Evolutionary conservation across 2,797 vertebrate genomes (phyloP).

Genomic region (Rhynchonycteris naso): DNA sequence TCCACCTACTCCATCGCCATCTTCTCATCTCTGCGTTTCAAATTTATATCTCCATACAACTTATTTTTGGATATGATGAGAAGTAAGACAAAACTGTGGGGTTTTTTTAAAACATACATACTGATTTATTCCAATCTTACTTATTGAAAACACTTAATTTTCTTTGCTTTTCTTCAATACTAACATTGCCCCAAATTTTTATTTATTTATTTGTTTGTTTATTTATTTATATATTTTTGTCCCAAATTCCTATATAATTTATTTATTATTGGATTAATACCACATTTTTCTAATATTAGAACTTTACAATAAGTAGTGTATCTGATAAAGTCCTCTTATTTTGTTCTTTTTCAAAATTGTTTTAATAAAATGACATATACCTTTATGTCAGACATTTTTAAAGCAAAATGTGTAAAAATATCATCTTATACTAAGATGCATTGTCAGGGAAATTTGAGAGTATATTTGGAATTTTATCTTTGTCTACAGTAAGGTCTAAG

Average conservation of each 20-base stretch:
- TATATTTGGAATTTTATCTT: background rate
- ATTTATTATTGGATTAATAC: background rate
- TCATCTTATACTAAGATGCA: background rate
- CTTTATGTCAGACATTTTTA: background rate
- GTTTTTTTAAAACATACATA: background rate
- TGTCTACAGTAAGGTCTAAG: background rate
- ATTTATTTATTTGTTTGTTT: too few species aligned
- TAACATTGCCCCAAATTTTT: background rate
- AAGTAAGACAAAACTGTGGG: background rate
- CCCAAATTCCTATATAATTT: background rate
- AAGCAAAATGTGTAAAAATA: background rate
- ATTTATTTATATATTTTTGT: too few species aligned
- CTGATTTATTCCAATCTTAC: too few species aligned
- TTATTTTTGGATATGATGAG: background rate
- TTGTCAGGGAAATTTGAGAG: background rate
- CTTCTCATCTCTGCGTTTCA: too few species aligned
- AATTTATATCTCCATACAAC: background rate
- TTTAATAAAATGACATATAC: background rate
- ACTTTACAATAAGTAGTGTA: background rate
- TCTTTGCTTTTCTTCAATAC: background rate
- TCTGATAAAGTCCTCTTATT: background rate
- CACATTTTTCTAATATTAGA: background rate
- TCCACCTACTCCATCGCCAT: too few species aligned
- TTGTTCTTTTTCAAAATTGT: background rate
- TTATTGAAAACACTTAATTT: background rate